A percentile compares a stretch with the other conserved stretches of the same genome.
These are phyloP conservation scores for Listronotus bonariensis DNA, from an alignment of 1,140 invertebrate genomes.

Conservation along the genomic window DNA sequence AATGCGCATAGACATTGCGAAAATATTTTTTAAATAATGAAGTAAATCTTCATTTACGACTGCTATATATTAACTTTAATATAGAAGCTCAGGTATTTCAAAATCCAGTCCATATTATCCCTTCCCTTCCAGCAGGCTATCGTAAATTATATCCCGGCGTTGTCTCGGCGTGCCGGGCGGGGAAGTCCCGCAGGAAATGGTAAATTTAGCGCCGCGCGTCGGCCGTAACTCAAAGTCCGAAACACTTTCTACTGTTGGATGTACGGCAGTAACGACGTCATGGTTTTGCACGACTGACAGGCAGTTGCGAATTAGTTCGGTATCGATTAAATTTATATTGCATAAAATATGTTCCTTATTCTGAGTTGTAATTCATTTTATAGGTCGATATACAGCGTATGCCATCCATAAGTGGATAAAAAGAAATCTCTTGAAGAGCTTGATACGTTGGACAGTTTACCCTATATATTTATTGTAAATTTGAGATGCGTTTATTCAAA, in stretches of 20 bases:
- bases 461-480: too few relatives aligned
- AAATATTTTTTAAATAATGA: too few relatives aligned
- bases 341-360: not conserved
- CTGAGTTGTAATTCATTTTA: too few relatives aligned
- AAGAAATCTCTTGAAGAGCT: too few relatives aligned
- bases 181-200: constrained; percentile 13
- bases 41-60: too few relatives aligned
- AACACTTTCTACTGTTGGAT: constrained; percentile 15
- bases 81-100: not conserved
- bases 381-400: too few relatives aligned
- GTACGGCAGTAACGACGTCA: not conserved
- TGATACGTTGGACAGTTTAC: too few relatives aligned
- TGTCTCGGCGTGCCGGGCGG: constrained; percentile 15
- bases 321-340: not conserved
- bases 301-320: too few relatives aligned
- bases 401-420: too few relatives aligned
- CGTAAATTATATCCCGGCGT: constrained; percentile 23
- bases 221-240: constrained; percentile 27
- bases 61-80: too few relatives aligned
- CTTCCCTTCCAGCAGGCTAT: constrained; percentile 12
- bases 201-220: constrained; percentile 19
- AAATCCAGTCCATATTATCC: constrained; percentile 25
- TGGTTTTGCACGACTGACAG: not conserved
- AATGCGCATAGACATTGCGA: too few relatives aligned
- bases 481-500: too few relatives aligned